Evolutionary conservation across 37 sponge, comb jelly and placozoan species (phyloP), one percentile per base, ranked within the genome.

Genomic region (Chondrilla cf. caribensis): DNA sequence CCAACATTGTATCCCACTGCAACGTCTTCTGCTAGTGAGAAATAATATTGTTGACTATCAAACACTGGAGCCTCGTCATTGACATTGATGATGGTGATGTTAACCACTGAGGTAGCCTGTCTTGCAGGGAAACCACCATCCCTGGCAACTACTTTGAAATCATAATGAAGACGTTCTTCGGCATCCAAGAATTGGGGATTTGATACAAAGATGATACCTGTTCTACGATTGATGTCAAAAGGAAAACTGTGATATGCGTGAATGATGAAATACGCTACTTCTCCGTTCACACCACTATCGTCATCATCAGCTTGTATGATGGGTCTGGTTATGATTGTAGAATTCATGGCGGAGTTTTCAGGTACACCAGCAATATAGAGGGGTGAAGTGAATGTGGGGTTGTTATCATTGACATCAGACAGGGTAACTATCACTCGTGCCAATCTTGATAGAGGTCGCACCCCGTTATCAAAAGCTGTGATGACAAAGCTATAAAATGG

Each of bases 321-420:
- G 38, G 76, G 76, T 8, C 18, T 7, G 7, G 44, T 42, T 21
- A 40, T 7, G 6, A 73, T 6, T 3, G 4, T 28, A 1, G 32
- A 17, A 33, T 29, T 33, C 17, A 1, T 67, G 2, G 68, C 29
- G 4, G 68, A 28, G 6, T 15, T 39, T 42, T 73, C 76, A 0
- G 1, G 44, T 4, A 73, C 15, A 24, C 21, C 15, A 3, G 76
- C 76, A 38, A 40, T 15, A 22, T 73, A 73, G 44, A 15, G 3
- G 17, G 38, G 21, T 73, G 41, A 7, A 25, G 76, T 11, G 24
- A 73, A 73, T 7, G 24, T 25, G 17, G 76, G 76, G 1, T 6
- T 73, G 76, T 73, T 73, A 24, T 73, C 76, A 40, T 73, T 73
- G 11, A 73, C 76, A 40, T 73, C 76, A 19, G 15, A 37, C 17